Evolutionary conservation across 2,888 invertebrate genomes (phyloP), one percentile per base, ranked within the genome.

Genomic region (Erebia palarica): DNA sequence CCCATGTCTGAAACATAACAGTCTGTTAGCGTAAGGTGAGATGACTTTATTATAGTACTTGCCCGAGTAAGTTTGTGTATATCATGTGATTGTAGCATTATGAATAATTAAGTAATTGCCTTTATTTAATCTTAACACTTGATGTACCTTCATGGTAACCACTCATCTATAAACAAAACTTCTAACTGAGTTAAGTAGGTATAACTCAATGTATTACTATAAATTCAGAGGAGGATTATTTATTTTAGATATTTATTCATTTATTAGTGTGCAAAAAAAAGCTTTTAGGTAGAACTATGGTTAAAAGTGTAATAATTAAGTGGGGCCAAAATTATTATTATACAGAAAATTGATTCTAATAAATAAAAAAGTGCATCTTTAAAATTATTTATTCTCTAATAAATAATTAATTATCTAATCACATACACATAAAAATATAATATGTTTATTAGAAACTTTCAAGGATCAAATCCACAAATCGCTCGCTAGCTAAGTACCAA

Each of bases 1-100:
- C 81, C 81, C 69, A 72, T 58, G 61, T 71, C 51, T 58, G 47
- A 66, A 61, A 55, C 57, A 65, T 65, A 69, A 47, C 70, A 67
- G 60, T 69, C 64, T 70, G 53, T 68, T 68, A 42, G 59, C 27
- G 55, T 65, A 36, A 53, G 47, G 66, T 66, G 70, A 72, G 72
- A 70, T 42, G 65, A 64, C 64, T 10, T 61, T 13, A 18, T 61
- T 3, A 42, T 60, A 10, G 27, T 13, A 14, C 8, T 59, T 55
- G 7, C 18, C 18, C 16, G 3, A 53, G 5, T 16, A 53, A 9
- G 53, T 8, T n/a, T 16, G 16, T 3, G 4, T 27, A 27, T 53
- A 2, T n/a, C 7, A n/a, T n/a, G 27, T 27, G 27, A 27, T 9
- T n/a, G 16, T n/a, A 53, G n/a, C 14, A 51, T 51, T 8, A 51